phyloP scores from a whole-genome alignment of 2,113 vertebrate species.

The Glaucidium brasilianum region DNA sequence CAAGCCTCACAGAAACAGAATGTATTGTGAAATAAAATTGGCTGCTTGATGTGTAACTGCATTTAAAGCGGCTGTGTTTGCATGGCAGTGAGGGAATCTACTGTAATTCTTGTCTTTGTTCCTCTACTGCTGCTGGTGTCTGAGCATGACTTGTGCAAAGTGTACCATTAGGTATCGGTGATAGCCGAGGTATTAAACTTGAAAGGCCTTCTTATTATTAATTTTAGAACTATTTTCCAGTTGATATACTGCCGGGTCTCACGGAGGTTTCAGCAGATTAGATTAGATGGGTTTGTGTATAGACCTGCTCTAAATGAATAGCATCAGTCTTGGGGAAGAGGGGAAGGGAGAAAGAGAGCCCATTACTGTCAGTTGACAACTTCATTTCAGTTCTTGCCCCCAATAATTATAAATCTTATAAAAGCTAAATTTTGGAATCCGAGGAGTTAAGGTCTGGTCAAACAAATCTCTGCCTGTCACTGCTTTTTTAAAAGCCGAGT shows the following conservation, averaged over 20 bases:
- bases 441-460: neutral
- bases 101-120: neutral
- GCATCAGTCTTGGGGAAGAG: neutral
- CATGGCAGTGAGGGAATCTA: neutral
- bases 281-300: neutral
- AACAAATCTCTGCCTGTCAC: neutral
- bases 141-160: neutral
- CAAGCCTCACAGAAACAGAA: neutral
- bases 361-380: conserved; percentile 3
- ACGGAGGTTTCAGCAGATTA: neutral
- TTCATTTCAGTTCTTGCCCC: neutral
- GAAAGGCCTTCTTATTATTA: neutral
- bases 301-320: neutral
- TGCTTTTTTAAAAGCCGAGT: neutral
- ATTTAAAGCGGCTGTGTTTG: neutral
- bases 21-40: neutral
- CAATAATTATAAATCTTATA: neutral
- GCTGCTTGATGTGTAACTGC: neutral
- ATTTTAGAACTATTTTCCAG: conserved; percentile 1
- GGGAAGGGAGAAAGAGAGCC: neutral
- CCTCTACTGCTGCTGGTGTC: neutral
- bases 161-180: neutral
- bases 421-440: neutral
- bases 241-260: neutral
- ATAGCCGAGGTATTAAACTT: neutral